Conservation (phyloP, 2,888 invertebrate genomes). For the Standfussiana lucernea region DNA sequence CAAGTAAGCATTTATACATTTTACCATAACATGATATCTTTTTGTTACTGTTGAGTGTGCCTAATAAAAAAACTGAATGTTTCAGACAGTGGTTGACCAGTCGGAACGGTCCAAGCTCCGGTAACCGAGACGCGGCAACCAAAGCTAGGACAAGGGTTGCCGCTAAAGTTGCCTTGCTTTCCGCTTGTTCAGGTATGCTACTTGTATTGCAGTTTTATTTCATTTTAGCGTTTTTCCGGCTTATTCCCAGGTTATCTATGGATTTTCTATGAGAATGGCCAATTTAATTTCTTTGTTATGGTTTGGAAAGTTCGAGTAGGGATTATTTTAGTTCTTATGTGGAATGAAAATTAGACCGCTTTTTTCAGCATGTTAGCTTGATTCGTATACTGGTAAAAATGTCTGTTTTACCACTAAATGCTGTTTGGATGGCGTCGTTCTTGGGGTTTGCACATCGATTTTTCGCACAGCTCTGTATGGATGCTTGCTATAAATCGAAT, state of each 20-base stretch:
- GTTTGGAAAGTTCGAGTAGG: neutral
- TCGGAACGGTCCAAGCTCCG: slow-evolving; percentile 76
- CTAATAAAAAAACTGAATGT: slow-evolving; percentile 32
- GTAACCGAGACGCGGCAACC: slow-evolving; percentile 81
- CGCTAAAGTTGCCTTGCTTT: slow-evolving; percentile 96
- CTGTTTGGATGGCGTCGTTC: neutral
- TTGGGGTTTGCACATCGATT: neutral
- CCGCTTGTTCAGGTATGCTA: slow-evolving; percentile 93
- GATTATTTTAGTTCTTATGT: neutral
- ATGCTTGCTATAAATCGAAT: neutral
- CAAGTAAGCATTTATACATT: slow-evolving; percentile 91
- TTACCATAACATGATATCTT: neutral
- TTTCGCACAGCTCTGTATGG: neutral
- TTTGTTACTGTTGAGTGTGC: slow-evolving; percentile 24
- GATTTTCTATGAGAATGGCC: neutral
- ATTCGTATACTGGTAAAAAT: neutral
- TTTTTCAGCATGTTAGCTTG: neutral
- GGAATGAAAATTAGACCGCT: neutral
- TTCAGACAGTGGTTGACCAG: slow-evolving; percentile 85
- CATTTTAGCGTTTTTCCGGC: slow-evolving; percentile 1
- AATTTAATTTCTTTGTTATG: neutral
- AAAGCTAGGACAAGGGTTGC: slow-evolving; percentile 95
- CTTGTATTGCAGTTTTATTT: slow-evolving; percentile 1
- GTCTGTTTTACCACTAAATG: neutral
- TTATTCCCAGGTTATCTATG: neutral